phyloP scores from a whole-genome alignment of 2,888 invertebrate species.

The Serripes groenlandicus region DNA sequence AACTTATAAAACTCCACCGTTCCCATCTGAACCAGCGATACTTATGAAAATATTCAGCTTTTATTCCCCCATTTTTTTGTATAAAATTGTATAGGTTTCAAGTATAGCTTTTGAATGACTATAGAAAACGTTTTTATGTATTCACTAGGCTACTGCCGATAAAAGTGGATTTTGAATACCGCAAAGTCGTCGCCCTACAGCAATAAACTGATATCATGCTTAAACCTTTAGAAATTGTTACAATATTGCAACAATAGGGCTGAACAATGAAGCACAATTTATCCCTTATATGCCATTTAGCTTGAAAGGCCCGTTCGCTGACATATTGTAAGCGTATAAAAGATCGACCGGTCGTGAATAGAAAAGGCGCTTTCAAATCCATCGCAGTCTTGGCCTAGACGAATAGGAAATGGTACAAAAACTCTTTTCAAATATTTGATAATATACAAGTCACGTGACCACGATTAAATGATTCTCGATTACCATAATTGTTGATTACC shows the following conservation, averaged over 20 bases:
- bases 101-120: conserved; percentile 52
- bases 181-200: conserved; percentile 31
- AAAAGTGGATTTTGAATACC: conserved; percentile 57
- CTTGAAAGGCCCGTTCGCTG: conserved; percentile 53
- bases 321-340: conserved; percentile 48
- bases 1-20: conserved; percentile 2
- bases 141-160: conserved; percentile 51
- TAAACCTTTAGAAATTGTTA: conserved; percentile 63
- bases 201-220: conserved; percentile 56
- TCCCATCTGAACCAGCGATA: conserved; percentile 17
- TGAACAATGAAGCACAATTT: conserved; percentile 61
- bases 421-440: conserved; percentile 66
- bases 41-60: conserved; percentile 32
- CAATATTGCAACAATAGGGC: conserved; percentile 62
- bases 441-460: conserved; percentile 57
- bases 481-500: conserved; percentile 63
- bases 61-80: conserved; percentile 46
- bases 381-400: conserved; percentile 13
- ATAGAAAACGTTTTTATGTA: conserved; percentile 53
- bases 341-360: neutral
- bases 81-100: conserved; percentile 58
- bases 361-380: conserved; percentile 52
- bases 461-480: conserved; percentile 62
- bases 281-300: conserved; percentile 62
- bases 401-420: conserved; percentile 59